Conservation (phyloP, 2,888 invertebrate genomes). For the Lasioglossum zephyrum region DNA sequence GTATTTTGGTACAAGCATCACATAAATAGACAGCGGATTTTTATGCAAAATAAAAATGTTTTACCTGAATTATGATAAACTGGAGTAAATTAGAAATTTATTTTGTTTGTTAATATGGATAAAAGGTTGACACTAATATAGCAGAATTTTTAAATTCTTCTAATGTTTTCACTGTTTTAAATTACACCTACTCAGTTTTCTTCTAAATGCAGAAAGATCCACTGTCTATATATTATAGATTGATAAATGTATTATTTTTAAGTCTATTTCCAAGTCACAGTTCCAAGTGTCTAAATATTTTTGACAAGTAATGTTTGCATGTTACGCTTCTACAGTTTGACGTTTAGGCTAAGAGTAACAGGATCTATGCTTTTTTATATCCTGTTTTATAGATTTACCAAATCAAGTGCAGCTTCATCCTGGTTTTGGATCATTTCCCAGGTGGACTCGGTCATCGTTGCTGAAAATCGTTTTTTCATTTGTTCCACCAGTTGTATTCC, state of each 20-base stretch:
- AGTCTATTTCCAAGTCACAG: background rate
- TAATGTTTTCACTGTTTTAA: too few relatives aligned
- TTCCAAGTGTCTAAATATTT: background rate
- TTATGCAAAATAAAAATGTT: too few relatives aligned
- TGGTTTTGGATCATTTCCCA: conserved; percentile 55
- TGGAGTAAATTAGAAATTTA: too few relatives aligned
- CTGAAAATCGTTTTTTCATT: conserved; percentile 92
- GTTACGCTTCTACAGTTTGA: background rate
- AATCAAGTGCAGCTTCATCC: conserved; percentile 56
- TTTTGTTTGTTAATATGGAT: too few relatives aligned
- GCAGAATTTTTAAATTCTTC: too few relatives aligned
- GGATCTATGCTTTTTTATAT: background rate
- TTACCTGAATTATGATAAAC: too few relatives aligned
- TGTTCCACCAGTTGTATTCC: conserved; percentile 90
- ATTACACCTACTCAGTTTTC: too few relatives aligned
- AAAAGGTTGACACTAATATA: too few relatives aligned
- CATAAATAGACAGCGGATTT: too few relatives aligned
- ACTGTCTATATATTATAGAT: background rate
- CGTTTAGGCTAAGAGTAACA: background rate
- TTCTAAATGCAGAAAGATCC: too few relatives aligned
- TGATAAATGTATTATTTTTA: background rate
- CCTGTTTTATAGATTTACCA: conserved; percentile 53
- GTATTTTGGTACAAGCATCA: background rate
- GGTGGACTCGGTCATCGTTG: conserved; percentile 83
- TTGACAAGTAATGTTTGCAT: background rate